Evolutionary conservation across 1,140 invertebrate genomes (phyloP).

Genomic region (Drosophila rufa): DNA sequence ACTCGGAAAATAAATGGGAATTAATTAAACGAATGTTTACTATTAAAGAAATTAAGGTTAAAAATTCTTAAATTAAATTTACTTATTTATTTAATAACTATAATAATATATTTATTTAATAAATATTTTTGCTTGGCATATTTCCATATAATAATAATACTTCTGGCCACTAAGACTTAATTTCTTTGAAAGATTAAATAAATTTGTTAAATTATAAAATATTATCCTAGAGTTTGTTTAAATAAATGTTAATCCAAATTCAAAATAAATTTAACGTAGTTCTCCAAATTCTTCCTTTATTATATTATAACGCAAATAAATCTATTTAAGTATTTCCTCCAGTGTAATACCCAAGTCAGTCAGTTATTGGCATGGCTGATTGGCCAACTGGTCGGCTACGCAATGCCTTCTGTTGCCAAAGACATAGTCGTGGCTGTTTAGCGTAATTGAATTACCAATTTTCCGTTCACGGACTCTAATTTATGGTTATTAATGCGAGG

Average conservation of each 20-base stretch:
- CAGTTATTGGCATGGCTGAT: slow-evolving; percentile 56
- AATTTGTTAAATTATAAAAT: not conserved
- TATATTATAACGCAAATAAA: not conserved
- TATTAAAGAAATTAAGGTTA: too few species aligned
- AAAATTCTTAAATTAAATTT: too few species aligned
- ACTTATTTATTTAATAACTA: too few species aligned
- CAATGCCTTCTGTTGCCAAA: slow-evolving; percentile 45
- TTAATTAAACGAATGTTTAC: too few species aligned
- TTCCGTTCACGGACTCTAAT: slow-evolving; percentile 48
- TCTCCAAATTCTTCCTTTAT: not conserved
- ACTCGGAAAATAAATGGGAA: slow-evolving; percentile 6
- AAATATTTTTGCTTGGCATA: not conserved
- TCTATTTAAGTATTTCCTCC: not conserved
- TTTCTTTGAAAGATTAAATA: not conserved
- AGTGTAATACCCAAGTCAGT: slow-evolving; percentile 29
- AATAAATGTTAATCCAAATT: too few species aligned
- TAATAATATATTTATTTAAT: too few species aligned
- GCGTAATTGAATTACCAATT: slow-evolving; percentile 78
- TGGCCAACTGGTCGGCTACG: slow-evolving; percentile 60
- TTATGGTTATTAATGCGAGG: slow-evolving; percentile 72
- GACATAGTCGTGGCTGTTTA: slow-evolving; percentile 58
- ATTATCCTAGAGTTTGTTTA: not conserved
- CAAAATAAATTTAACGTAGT: too few species aligned
- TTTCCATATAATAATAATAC: not conserved
- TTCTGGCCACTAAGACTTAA: not conserved